A percentile compares a stretch with the other conserved stretches of the same genome.
Conservation (phyloP, 2,113 vertebrate genomes). For the Pelecanoides urinatrix region DNA sequence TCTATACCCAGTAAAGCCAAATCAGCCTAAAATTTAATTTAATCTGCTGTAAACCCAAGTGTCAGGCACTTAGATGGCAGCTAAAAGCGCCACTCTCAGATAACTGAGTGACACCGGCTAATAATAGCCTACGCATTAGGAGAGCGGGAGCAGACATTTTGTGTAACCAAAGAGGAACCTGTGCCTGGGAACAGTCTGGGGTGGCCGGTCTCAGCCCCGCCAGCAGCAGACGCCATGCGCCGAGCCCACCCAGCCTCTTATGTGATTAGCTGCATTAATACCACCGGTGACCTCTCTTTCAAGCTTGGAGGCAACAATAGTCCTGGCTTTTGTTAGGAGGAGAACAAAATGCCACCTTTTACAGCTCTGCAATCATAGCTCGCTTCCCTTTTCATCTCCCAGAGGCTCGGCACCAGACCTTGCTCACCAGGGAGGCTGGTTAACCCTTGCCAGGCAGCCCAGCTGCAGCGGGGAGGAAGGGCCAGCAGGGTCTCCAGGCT, state of each 20-base stretch:
- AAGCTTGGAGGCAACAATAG: neutral
- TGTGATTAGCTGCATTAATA: constrained; percentile 73
- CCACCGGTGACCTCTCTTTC: constrained; percentile 61
- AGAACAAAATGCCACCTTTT: constrained; percentile 56
- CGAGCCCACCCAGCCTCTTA: constrained; percentile 64
- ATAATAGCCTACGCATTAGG: constrained; percentile 80
- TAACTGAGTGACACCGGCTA: constrained; percentile 85
- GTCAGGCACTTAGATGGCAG: constrained; percentile 84
- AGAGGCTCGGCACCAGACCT: neutral
- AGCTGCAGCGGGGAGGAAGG: rapidly evolving
- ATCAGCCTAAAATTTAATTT: constrained; percentile 92
- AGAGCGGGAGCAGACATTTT: constrained; percentile 79
- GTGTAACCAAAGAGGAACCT: constrained; percentile 78
- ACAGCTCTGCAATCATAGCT: constrained; percentile 7
- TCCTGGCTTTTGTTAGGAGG: constrained; percentile 42
- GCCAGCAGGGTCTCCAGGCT: neutral
- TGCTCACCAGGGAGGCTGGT: neutral
- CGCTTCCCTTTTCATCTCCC: constrained; percentile 26
- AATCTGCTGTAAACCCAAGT: constrained; percentile 88
- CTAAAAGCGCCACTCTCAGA: constrained; percentile 88
- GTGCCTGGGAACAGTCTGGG: constrained; percentile 66
- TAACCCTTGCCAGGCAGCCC: neutral
- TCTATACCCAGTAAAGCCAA: constrained; percentile 82
- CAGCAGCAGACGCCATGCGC: neutral
- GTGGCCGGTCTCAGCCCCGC: constrained; percentile 54